Conservation (phyloP, 2,888 invertebrate species). For the Idaea dimidiata region DNA sequence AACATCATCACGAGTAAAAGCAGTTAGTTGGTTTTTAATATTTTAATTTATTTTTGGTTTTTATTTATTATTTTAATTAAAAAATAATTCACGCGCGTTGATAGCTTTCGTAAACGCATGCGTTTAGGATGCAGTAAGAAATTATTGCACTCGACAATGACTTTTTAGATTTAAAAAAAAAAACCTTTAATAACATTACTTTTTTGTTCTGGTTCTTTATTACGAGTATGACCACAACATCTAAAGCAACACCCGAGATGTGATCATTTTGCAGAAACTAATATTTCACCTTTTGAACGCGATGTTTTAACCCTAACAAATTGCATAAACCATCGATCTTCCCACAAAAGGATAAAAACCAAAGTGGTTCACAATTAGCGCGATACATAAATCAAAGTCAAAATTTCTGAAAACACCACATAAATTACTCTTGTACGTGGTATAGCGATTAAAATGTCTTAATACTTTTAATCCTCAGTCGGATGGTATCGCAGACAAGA, state of each 20-base stretch:
- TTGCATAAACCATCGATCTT: not conserved
- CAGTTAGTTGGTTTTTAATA: too few species aligned
- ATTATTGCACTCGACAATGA: too few species aligned
- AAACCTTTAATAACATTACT: too few species aligned
- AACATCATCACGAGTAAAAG: too few species aligned
- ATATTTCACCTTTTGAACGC: not conserved
- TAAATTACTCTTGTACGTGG: not conserved
- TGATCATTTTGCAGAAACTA: not conserved
- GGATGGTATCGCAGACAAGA: not conserved
- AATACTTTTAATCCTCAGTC: not conserved
- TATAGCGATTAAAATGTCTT: not conserved
- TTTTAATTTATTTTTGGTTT: too few species aligned
- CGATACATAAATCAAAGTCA: not conserved
- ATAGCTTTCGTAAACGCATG: too few species aligned
- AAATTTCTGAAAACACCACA: not conserved
- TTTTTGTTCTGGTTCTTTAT: too few species aligned
- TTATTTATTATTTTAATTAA: too few species aligned
- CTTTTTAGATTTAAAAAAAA: too few species aligned
- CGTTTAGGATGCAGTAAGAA: too few species aligned
- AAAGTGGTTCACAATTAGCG: not conserved
- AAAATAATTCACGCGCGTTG: too few species aligned
- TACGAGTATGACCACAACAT: too few species aligned
- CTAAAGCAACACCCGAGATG: not conserved
- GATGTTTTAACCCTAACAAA: not conserved
- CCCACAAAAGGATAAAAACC: not conserved